These are phyloP conservation scores for Monopis laevigella DNA, from an alignment of 2,888 invertebrate genomes.

Conservation along the genomic window DNA sequence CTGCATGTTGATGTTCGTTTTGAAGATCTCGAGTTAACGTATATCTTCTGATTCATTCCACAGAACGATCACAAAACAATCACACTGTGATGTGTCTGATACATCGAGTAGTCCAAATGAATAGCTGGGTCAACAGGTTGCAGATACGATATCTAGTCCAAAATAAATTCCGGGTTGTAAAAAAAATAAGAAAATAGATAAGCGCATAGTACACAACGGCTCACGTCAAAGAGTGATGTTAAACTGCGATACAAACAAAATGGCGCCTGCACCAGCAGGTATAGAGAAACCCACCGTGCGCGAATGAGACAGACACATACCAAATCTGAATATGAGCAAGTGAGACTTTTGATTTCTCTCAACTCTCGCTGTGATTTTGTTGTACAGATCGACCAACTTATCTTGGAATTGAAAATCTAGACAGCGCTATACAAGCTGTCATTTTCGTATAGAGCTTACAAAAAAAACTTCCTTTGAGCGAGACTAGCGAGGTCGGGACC, in stretches of 20 bases:
- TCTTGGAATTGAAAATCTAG: no score
- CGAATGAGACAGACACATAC: no score
- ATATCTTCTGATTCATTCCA: constrained; percentile 14
- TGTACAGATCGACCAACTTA: no score
- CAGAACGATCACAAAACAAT: constrained; percentile 13
- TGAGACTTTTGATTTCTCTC: no score
- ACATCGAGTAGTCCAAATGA: constrained; percentile 14
- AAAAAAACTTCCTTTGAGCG: no score
- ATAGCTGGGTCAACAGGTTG: constrained; percentile 12
- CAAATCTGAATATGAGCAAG: no score
- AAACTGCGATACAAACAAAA: constrained; percentile 11
- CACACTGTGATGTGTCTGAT: constrained; percentile 13
- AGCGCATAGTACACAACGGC: constrained; percentile 11
- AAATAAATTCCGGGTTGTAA: constrained; percentile 13
- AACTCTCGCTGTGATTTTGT: no score
- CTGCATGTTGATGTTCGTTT: constrained; percentile 12
- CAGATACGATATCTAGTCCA: constrained; percentile 14
- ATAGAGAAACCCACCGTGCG: no score
- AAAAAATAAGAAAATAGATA: constrained; percentile 13
- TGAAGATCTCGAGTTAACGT: constrained; percentile 13
- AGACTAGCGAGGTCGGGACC: no score
- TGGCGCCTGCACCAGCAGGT: constrained; percentile 10
- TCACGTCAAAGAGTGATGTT: constrained; percentile 10
- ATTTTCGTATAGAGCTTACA: no score
- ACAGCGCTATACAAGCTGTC: no score